Evolutionary conservation across 2,888 invertebrate species (phyloP).

Genomic region (Watsonalla cultraria): DNA sequence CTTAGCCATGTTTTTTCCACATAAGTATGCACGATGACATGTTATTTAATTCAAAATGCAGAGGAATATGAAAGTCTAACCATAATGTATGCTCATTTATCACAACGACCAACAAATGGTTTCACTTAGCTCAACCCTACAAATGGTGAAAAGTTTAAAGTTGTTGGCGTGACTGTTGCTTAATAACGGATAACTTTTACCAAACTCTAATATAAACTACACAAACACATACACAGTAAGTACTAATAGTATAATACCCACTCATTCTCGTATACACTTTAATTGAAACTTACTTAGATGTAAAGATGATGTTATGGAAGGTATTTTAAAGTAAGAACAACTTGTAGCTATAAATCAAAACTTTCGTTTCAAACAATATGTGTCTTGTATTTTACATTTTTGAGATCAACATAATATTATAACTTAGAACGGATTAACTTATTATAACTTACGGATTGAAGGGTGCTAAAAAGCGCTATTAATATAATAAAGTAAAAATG

Average conservation of each 20-base stretch:
- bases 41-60: neutral
- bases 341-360: too few species aligned
- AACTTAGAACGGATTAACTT: too few species aligned
- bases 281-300: neutral
- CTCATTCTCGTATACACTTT: slow-evolving; percentile 1
- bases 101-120: slow-evolving; percentile 30
- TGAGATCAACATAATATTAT: too few species aligned
- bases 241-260: slow-evolving; percentile 1
- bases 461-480: too few species aligned
- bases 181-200: slow-evolving; percentile 9
- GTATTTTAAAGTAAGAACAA: too few species aligned
- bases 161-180: slow-evolving; percentile 22
- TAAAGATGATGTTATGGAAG: too few species aligned
- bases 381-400: too few species aligned
- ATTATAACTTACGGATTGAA: too few species aligned
- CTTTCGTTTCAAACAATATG: too few species aligned
- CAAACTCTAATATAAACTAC: slow-evolving; percentile 9
- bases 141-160: slow-evolving; percentile 29
- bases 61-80: slow-evolving; percentile 22
- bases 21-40: too few species aligned
- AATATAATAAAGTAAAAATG: too few species aligned
- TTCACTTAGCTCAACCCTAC: slow-evolving; percentile 31
- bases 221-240: slow-evolving; percentile 1
- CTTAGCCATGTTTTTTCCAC: too few species aligned
- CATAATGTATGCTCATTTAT: slow-evolving; percentile 27